Evolutionary conservation across 1,140 invertebrate species (phyloP).

Genomic region (Diprion similis): DNA sequence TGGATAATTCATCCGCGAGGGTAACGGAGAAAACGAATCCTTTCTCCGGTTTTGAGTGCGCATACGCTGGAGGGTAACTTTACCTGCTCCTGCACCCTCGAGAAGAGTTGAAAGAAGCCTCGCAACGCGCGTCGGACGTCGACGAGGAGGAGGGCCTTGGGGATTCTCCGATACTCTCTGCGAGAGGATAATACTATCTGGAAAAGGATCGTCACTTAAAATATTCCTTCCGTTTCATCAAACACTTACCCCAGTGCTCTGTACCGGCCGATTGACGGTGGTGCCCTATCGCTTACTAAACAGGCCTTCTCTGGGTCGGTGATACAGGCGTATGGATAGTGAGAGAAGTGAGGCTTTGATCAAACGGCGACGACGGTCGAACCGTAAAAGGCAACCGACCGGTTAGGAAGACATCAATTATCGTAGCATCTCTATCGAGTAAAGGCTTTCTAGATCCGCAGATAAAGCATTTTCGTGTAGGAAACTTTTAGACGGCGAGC

Average conservation of each 20-base stretch:
- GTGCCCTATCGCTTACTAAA: slow-evolving; percentile 25
- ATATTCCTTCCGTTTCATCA: slow-evolving; percentile 22
- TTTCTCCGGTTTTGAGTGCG: neutral
- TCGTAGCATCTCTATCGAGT: slow-evolving; percentile 40
- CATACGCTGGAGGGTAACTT: neutral
- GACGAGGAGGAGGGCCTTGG: neutral
- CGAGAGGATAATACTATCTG: neutral
- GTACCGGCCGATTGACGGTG: neutral
- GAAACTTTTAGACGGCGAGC: slow-evolving; percentile 17
- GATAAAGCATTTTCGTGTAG: slow-evolving; percentile 33
- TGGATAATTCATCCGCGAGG: too few relatives aligned
- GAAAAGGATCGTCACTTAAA: neutral
- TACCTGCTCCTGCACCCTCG: neutral
- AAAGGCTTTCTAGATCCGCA: slow-evolving; percentile 24
- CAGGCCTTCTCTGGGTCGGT: neutral
- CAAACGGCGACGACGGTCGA: neutral
- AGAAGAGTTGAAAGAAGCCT: neutral
- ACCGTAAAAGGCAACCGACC: slow-evolving; percentile 5
- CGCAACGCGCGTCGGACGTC: neutral
- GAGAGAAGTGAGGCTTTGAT: neutral
- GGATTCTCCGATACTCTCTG: neutral
- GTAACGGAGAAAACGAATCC: neutral
- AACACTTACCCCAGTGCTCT: neutral
- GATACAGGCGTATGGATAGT: neutral
- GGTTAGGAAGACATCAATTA: slow-evolving; percentile 28